A percentile compares a stretch with the other conserved stretches of the same genome.
phyloP scores from a whole-genome alignment of 2,797 vertebrate species.

The Microhierax caerulescens region DNA sequence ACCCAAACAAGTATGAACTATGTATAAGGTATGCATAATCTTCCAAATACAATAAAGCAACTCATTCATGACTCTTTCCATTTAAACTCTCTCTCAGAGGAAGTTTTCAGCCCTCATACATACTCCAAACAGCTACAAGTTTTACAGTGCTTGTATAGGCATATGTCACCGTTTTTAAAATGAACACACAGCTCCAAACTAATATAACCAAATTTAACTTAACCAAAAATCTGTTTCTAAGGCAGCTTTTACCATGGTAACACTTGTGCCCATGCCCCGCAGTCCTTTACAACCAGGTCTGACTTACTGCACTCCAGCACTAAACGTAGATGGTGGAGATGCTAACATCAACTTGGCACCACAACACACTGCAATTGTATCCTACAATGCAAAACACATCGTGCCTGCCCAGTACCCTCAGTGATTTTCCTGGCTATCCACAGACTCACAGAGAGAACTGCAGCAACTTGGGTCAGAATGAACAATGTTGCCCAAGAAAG shows the following conservation, averaged over 20 bases:
- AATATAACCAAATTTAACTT: neutral
- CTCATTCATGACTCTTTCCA: neutral
- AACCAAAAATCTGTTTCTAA: neutral
- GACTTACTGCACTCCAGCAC: neutral
- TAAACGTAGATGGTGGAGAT: neutral
- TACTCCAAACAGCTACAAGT: neutral
- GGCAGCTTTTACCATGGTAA: neutral
- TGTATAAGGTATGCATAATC: neutral
- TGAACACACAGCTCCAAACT: neutral
- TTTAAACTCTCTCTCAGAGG: neutral
- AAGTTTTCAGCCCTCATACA: neutral
- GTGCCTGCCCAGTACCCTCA: neutral
- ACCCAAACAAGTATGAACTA: neutral
- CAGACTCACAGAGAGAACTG: neutral
- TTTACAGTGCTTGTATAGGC: neutral
- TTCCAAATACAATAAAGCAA: neutral
- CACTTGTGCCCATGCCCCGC: neutral
- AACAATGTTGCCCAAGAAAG: neutral
- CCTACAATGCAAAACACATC: accelerated
- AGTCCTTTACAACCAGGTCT: neutral
- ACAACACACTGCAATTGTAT: too few relatives aligned
- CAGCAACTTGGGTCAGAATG: neutral
- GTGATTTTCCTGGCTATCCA: neutral
- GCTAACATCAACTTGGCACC: too few relatives aligned
- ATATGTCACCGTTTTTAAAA: neutral